Evolutionary conservation across 2,113 vertebrate genomes (phyloP).

Genomic region (Bos indicus): DNA sequence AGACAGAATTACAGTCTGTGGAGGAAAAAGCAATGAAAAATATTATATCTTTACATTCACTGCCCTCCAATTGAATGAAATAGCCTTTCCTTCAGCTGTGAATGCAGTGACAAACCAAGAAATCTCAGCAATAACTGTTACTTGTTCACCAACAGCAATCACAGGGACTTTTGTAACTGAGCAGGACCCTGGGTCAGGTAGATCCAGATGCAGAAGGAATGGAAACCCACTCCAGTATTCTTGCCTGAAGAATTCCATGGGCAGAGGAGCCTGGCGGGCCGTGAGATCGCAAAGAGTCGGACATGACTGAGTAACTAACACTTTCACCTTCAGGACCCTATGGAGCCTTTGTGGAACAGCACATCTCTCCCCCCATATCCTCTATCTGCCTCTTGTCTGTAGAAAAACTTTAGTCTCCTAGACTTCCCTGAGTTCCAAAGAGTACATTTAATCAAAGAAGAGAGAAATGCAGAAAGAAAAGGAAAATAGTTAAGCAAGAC

Average conservation of each 20-base stretch:
- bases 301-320: not conserved
- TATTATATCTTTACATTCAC: not conserved
- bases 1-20: not conserved
- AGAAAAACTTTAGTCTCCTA: not conserved
- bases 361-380: not conserved
- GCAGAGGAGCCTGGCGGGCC: not conserved
- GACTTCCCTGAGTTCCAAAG: not conserved
- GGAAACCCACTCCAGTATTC: not conserved
- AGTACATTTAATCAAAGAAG: not conserved
- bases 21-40: not conserved
- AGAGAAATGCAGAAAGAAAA: not conserved
- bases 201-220: not conserved
- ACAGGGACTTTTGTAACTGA: not conserved
- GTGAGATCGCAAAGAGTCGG: not conserved
- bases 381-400: not conserved
- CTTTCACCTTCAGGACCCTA: not conserved
- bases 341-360: not conserved
- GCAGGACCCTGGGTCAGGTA: not conserved
- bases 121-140: not conserved
- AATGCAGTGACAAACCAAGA: not conserved
- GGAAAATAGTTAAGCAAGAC: not conserved
- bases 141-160: not conserved
- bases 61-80: not conserved
- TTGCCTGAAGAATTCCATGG: not conserved
- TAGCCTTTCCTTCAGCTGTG: not conserved